Conservation (phyloP, 2,888 invertebrate genomes). For the Tinea pellionella region DNA sequence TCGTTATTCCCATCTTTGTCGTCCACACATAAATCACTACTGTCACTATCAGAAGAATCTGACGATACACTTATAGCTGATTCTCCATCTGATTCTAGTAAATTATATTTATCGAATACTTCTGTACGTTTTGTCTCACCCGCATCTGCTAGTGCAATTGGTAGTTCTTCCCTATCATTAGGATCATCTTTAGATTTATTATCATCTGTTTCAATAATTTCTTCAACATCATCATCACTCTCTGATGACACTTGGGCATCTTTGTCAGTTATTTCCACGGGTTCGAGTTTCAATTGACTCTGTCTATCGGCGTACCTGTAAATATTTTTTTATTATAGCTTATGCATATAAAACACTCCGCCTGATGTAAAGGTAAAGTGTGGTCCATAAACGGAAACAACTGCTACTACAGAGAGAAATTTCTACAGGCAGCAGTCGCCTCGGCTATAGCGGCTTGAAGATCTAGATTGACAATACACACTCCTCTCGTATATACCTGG, state of each 20-base stretch:
- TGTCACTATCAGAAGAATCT: conserved; percentile 38
- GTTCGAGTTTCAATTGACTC: conserved; percentile 48
- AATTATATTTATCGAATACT: conserved; percentile 31
- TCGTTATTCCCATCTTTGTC: neutral
- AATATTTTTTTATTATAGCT: too few relatives aligned
- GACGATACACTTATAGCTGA: conserved; percentile 42
- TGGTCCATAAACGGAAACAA: too few relatives aligned
- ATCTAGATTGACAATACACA: too few relatives aligned
- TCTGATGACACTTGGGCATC: conserved; percentile 60
- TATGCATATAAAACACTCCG: too few relatives aligned
- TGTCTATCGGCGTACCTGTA: conserved; percentile 54
- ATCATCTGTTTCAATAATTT: conserved; percentile 2
- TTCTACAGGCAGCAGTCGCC: too few relatives aligned
- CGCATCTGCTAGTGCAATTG: conserved; percentile 1
- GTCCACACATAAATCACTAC: conserved; percentile 32
- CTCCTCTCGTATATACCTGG: too few relatives aligned
- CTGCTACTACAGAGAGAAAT: too few relatives aligned
- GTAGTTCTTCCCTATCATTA: conserved; percentile 19
- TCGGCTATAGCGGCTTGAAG: too few relatives aligned
- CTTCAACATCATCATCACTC: conserved; percentile 42
- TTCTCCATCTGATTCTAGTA: conserved; percentile 46
- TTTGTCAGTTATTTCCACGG: conserved; percentile 52
- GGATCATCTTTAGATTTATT: conserved; percentile 18
- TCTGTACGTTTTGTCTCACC: neutral
- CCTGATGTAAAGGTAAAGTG: too few relatives aligned